Evolutionary conservation across 1,140 invertebrate species (phyloP), one percentile per base, ranked within the genome.

Genomic region (Steinernema khuongi): DNA sequence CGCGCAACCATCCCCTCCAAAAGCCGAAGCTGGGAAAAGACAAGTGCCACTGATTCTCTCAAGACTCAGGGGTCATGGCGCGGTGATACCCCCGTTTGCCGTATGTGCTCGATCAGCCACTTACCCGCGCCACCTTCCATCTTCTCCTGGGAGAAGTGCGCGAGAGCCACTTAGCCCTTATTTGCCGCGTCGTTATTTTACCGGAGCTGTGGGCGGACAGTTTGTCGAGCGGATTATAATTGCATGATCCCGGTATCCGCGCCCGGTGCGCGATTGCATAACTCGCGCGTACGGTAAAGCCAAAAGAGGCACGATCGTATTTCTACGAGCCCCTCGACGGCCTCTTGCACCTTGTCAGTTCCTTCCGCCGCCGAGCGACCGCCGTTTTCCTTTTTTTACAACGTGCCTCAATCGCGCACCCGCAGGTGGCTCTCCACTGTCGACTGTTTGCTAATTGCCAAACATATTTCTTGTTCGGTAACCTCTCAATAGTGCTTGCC

Each of bases 391-490:
- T 60, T 60, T 60, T 60, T 60, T n/a, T 22, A 60, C 36, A 41
- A n/a, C n/a, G 7, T n/a, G 50, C 26, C 26, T 60, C 7, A 60
- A 22, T 60, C 50, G 50, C 50, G 7, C 19, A 22, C 50, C 50
- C 50, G 50, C 50, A 60, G 50, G 50, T 26, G 50, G 50, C 50
- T 60, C 50, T 60, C 50, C n/a, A n/a, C n/a, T n/a, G n/a, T n/a
- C n/a, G n/a, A 22, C 50, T 26, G 7, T 14, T 4, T 7, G 50
- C 50, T 60, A 60, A 60, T 60, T 60, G 50, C 50, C 50, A 60
- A 60, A 60, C 50, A 60, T 60, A 60, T 60, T 60, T 60, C 50
- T 60, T 60, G 50, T n/a, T 60, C 50, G 50, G 50, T 60, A 14
- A 60, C 19, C 50, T 60, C n/a, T 41, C 36, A 41, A 11, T n/a